These are phyloP conservation scores for Macrochelys suwanniensis DNA, from an alignment of 2,797 vertebrate species.

Conservation along the genomic window DNA sequence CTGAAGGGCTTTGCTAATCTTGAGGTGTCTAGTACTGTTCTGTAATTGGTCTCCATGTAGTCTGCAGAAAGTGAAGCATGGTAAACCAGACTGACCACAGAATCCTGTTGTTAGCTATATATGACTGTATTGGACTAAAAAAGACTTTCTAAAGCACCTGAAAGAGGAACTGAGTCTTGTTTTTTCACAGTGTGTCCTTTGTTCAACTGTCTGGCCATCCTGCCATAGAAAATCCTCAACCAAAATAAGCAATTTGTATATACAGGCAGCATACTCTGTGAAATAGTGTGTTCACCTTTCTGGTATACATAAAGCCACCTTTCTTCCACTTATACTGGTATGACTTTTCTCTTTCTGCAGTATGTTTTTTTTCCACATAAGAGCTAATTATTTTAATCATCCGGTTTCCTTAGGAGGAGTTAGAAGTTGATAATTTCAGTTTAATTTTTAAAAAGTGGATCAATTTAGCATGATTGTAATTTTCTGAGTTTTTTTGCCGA, in stretches of 20 bases:
- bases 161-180: conserved; percentile 3
- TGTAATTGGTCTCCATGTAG: background rate
- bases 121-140: background rate
- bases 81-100: background rate
- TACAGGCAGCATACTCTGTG: background rate
- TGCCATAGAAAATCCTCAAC: background rate
- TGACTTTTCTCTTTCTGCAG: background rate
- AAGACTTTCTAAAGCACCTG: background rate
- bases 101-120: background rate
- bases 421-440: background rate
- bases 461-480: background rate
- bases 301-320: background rate
- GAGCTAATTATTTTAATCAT: background rate
- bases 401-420: background rate
- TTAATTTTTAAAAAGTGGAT: background rate
- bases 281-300: background rate
- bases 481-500: background rate
- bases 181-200: background rate
- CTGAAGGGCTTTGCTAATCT: background rate
- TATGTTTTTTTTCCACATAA: background rate
- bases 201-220: background rate
- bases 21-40: background rate
- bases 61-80: conserved; percentile 3
- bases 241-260: background rate
- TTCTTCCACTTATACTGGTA: background rate